These are phyloP conservation scores for Euzophera pinguis DNA, from an alignment of 2,888 invertebrate genomes.

Conservation along the genomic window DNA sequence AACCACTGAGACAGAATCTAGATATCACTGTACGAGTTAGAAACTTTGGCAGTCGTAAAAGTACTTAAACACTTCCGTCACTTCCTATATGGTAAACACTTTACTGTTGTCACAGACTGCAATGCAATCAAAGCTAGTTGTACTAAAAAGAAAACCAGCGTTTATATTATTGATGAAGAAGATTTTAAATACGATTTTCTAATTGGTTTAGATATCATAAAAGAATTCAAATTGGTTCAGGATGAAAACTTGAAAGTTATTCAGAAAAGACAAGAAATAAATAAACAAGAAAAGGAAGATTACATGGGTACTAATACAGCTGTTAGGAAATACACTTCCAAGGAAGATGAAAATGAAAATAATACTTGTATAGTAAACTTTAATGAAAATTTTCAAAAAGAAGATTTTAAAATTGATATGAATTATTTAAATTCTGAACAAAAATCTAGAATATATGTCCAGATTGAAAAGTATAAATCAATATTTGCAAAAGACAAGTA, in stretches of 20 bases:
- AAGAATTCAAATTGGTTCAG: neutral
- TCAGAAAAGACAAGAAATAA: neutral
- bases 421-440: conserved; percentile 19
- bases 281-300: neutral
- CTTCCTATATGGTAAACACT: too few relatives aligned
- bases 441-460: conserved; percentile 16
- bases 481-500: conserved; percentile 26
- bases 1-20: too few relatives aligned
- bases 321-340: conserved; percentile 7
- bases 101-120: too few relatives aligned
- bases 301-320: neutral
- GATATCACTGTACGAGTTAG: too few relatives aligned
- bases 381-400: conserved; percentile 21
- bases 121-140: too few relatives aligned
- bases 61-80: too few relatives aligned
- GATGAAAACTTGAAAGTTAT: neutral
- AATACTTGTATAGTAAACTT: conserved; percentile 22
- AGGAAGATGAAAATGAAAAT: conserved; percentile 1
- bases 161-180: too few relatives aligned
- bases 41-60: too few relatives aligned
- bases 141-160: too few relatives aligned
- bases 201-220: neutral
- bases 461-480: conserved; percentile 18
- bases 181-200: neutral
- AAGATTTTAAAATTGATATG: conserved; percentile 18